phyloP scores from a whole-genome alignment of 2,797 vertebrate genomes.

The Mus spretus region DNA sequence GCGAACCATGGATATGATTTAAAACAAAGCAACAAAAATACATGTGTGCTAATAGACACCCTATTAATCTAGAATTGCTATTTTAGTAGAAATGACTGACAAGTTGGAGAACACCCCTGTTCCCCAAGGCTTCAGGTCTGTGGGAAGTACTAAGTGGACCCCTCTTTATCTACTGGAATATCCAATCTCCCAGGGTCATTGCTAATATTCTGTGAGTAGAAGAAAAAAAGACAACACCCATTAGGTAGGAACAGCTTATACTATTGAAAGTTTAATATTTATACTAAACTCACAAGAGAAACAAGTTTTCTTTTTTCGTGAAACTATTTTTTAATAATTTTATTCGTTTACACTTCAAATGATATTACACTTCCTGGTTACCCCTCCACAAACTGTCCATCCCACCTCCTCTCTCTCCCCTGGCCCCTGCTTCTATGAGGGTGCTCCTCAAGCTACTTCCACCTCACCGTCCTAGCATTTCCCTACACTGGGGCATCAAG shows the following conservation, averaged over 20 bases:
- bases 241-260: conserved; percentile 34
- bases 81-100: neutral
- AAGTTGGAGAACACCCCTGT: neutral
- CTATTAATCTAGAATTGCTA: neutral
- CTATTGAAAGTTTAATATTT: conserved; percentile 77
- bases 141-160: fast-evolving
- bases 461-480: too few species aligned
- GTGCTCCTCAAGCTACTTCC: too few species aligned
- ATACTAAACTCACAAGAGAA: conserved; percentile 71
- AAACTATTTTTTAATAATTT: too few species aligned
- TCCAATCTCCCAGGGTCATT: neutral
- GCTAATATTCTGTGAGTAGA: conserved; percentile 41
- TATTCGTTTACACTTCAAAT: too few species aligned
- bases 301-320: conserved; percentile 66
- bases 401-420: too few species aligned
- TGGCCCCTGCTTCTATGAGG: too few species aligned
- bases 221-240: conserved; percentile 25
- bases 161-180: neutral
- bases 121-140: neutral
- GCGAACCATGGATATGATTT: too few species aligned
- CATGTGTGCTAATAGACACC: neutral
- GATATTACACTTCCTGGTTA: too few species aligned
- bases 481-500: too few species aligned
- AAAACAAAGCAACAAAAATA: too few species aligned
- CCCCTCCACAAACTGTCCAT: too few species aligned